These are phyloP conservation scores for Ceyx cyanopectus DNA, from an alignment of 2,113 vertebrate species.

Conservation along the genomic window DNA sequence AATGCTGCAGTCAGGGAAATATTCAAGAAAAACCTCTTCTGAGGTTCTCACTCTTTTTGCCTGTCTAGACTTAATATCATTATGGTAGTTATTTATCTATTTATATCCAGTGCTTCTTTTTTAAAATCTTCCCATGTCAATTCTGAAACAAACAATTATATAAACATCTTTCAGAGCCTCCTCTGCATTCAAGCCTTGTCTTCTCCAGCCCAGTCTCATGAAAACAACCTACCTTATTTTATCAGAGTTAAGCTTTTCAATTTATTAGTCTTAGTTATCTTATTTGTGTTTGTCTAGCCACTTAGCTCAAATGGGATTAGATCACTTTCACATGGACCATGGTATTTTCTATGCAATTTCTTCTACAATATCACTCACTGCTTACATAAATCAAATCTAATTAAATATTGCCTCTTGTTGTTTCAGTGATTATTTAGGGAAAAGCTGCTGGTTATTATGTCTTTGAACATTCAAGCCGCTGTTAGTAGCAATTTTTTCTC, in stretches of 20 bases:
- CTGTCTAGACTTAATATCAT: not conserved
- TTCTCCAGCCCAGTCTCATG: not conserved
- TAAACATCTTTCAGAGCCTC: not conserved
- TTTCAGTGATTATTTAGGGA: not conserved
- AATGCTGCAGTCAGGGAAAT: not conserved
- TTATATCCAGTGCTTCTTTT: not conserved
- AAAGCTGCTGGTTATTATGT: not conserved
- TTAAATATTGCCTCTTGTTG: not conserved
- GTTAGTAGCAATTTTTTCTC: not conserved
- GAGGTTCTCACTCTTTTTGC: not conserved
- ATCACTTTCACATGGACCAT: not conserved
- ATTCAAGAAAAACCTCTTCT: not conserved
- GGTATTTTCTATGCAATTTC: not conserved
- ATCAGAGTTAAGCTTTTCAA: slow-evolving; percentile 14
- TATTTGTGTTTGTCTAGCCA: not conserved
- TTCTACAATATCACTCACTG: not conserved
- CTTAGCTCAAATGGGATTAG: not conserved
- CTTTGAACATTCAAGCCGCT: not conserved
- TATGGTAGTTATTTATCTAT: slow-evolving; percentile 14
- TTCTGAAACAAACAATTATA: not conserved
- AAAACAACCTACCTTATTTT: not conserved
- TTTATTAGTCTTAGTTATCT: slow-evolving; percentile 2
- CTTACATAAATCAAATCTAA: not conserved
- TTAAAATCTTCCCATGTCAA: not conserved
- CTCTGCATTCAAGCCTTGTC: not conserved